Evolutionary conservation across 2,888 invertebrate species (phyloP), one percentile per base, ranked within the genome.

Genomic region (Xestia sexstrigata): DNA sequence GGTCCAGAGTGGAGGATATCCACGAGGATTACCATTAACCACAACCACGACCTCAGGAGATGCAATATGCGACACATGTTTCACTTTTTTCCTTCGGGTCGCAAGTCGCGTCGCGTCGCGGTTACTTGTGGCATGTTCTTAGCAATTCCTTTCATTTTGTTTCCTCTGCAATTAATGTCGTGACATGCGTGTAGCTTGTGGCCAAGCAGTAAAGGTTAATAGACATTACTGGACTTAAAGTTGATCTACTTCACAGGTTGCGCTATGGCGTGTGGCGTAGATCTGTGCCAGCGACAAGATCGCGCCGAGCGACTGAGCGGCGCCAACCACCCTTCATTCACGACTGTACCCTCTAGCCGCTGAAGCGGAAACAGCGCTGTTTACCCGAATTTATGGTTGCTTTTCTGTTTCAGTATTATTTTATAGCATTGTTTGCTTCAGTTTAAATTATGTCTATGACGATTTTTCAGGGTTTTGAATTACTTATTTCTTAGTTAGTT

Each of bases 211-310:
- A n/a, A n/a, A n/a, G 8, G n/a, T n/a, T 23, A 52, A 23, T 23
- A 52, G 23, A 23, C 3, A 52, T 23, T 9, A 23, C 23, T 52
- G 23, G 9, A 11, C n/a, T n/a, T n/a, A 55, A 55, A 55, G 47
- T 83, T 78, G 70, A 67, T 73, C 67, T 74, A 78, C 89, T 70
- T 55, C 45, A 71, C 47, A 65, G 23, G 66, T 30, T 42, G 80
- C 35, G 6, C 80, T 79, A 69, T 69, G 81, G 52, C 39, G 63
- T 73, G 82, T 78, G 83, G 84, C 78, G 83, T 78, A 89, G 88
- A 93, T 93, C 88, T 90, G 89, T 91, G 92, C 90, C 92, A 91
- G 85, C 89, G 90, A 90, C 88, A 87, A 90, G 88, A 90, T 89
- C 89, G 86, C 85, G 84, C 84, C 84, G 85, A 86, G 87, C 87